Percentiles rank a stretch among this genome's conserved stretches.
Conservation (phyloP, 1,140 invertebrate genomes). For the Calliphora vicina region DNA sequence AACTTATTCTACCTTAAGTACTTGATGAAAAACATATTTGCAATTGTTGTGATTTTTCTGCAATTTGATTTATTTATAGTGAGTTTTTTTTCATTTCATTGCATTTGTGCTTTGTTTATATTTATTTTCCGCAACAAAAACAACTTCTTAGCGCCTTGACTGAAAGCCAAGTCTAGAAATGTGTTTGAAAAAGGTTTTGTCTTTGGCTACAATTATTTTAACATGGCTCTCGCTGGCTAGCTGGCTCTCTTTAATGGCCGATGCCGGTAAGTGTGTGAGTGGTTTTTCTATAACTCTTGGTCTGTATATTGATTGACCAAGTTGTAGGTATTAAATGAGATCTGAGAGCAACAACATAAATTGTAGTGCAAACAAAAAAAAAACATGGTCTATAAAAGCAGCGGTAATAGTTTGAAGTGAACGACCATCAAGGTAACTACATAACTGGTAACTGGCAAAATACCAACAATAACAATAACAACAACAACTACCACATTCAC, state of each 20-base stretch:
- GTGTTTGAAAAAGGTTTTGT: neutral
- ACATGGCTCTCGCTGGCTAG: neutral
- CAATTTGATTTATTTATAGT: neutral
- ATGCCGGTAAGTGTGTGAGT: neutral
- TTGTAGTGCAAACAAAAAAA: neutral
- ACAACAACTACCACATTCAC: too few species aligned
- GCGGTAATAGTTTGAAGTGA: slow-evolving; percentile 12
- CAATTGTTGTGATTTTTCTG: neutral
- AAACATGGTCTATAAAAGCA: slow-evolving; percentile 8
- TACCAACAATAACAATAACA: neutral
- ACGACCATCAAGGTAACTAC: slow-evolving; percentile 4
- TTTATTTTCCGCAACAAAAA: neutral
- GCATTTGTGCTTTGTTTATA: neutral
- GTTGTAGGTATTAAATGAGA: neutral
- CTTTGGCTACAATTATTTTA: neutral
- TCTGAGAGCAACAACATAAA: neutral
- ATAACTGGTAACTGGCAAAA: slow-evolving; percentile 8
- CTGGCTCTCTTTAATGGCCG: neutral
- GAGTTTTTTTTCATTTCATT: neutral
- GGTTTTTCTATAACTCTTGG: neutral
- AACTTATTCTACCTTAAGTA: neutral
- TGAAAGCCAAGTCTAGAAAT: neutral
- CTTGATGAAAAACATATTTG: neutral
- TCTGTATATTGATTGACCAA: neutral
- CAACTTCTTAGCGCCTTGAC: neutral